phyloP scores from a whole-genome alignment of 2,888 invertebrate species.

The Dryobotodes eremita region DNA sequence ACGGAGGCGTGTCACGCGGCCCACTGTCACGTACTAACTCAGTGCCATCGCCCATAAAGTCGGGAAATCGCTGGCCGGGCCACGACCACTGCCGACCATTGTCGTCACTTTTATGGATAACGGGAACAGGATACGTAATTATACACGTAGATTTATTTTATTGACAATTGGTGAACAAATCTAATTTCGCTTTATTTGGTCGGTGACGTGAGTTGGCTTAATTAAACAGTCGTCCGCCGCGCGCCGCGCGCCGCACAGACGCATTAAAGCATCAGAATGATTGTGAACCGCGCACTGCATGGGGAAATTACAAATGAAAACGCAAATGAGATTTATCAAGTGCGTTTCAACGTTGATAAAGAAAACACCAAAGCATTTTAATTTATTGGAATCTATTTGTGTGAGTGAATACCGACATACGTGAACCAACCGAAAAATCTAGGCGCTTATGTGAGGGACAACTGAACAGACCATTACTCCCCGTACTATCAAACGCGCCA shows the following conservation, averaged over 20 bases:
- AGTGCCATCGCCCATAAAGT: conserved; percentile 72
- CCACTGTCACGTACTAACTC: conserved; percentile 73
- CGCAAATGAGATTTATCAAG: conserved; percentile 8
- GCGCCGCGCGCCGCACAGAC: conserved; percentile 7
- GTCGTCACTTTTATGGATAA: conserved; percentile 76
- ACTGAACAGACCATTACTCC: conserved; percentile 67
- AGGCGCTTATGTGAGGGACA: conserved; percentile 63
- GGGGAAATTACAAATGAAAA: conserved; percentile 19
- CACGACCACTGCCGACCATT: conserved; percentile 71
- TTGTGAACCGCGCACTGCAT: conserved; percentile 13
- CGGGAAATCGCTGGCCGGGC: conserved; percentile 74
- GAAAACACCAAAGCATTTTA: conserved; percentile 18
- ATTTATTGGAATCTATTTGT: conserved; percentile 26
- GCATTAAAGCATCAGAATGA: conserved; percentile 41
- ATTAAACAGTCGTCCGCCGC: conserved; percentile 47
- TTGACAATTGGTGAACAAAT: conserved; percentile 68
- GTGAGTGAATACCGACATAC: conserved; percentile 34
- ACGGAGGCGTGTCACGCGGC: conserved; percentile 51
- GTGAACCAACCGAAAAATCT: conserved; percentile 50
- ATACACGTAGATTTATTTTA: conserved; percentile 73
- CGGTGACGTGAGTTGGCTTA: conserved; percentile 60
- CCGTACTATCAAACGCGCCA: conserved; percentile 65
- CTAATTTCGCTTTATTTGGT: conserved; percentile 68
- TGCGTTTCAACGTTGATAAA: conserved; percentile 3
- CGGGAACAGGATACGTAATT: conserved; percentile 77